phyloP scores from a whole-genome alignment of 2,888 invertebrate genomes.

The Merodon equestris region DNA sequence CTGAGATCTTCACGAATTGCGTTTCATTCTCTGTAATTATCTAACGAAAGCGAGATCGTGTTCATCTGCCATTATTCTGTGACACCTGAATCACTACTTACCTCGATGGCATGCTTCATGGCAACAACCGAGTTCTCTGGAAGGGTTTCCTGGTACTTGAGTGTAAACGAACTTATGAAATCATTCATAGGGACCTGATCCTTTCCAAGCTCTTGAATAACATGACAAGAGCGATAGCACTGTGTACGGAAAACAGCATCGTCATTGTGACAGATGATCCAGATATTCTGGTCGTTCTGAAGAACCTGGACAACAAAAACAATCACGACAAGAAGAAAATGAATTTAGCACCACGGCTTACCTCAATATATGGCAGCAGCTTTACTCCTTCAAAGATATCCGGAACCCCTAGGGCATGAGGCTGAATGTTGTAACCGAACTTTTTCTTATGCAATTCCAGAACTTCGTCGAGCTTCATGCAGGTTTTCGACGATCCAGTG shows the following conservation, averaged over 20 bases:
- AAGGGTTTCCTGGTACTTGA: conserved; percentile 72
- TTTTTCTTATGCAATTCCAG: conserved; percentile 78
- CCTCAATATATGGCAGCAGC: conserved; percentile 77
- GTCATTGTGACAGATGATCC: conserved; percentile 77
- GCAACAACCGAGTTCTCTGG: conserved; percentile 73
- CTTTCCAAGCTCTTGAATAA: conserved; percentile 69
- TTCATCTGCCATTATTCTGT: too few species aligned
- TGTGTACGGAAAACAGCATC: conserved; percentile 76
- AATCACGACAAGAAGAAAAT: background rate
- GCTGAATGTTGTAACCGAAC: conserved; percentile 78
- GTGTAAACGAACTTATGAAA: conserved; percentile 74
- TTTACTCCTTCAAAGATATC: conserved; percentile 74
- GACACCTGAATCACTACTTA: conserved; percentile 61
- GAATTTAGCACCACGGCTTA: too few species aligned
- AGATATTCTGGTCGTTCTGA: conserved; percentile 73
- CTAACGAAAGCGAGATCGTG: too few species aligned
- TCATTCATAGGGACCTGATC: conserved; percentile 71
- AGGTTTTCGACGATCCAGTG: conserved; percentile 74
- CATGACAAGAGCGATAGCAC: conserved; percentile 76
- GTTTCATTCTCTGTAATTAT: conserved; percentile 72
- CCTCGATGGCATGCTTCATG: conserved; percentile 78
- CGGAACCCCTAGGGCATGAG: conserved; percentile 75
- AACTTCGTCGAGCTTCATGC: conserved; percentile 76
- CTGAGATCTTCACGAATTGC: conserved; percentile 73
- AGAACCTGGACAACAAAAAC: conserved; percentile 67